Percentiles rank a stretch among this genome's conserved stretches.
These are phyloP conservation scores for Anarrhichthys ocellatus DNA, from an alignment of 2,113 vertebrate genomes.

Conservation along the genomic window DNA sequence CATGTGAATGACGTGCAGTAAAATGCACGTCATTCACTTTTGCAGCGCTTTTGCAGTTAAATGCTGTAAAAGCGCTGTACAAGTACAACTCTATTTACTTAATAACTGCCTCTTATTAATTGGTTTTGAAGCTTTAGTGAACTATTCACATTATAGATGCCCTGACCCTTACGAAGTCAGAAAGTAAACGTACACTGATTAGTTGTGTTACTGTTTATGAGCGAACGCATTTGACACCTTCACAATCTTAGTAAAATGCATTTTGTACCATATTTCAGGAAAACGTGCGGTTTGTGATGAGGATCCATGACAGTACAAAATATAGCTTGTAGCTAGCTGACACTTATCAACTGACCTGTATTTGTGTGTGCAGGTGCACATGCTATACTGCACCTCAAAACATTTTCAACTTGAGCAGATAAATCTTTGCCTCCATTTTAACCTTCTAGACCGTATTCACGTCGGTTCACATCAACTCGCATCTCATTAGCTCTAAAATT, in stretches of 20 bases:
- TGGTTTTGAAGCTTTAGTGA: too few species aligned
- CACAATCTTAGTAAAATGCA: neutral
- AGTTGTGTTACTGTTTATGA: neutral
- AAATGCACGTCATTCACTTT: too few species aligned
- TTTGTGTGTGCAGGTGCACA: neutral
- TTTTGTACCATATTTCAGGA: neutral
- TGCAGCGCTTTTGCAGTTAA: too few species aligned
- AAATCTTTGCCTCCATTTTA: neutral
- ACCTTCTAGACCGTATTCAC: neutral
- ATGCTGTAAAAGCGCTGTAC: too few species aligned
- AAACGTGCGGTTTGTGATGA: neutral
- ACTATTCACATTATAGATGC: too few species aligned
- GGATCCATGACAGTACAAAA: neutral
- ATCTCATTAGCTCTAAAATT: neutral
- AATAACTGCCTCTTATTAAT: too few species aligned
- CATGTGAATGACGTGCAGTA: too few species aligned
- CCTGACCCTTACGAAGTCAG: too few species aligned
- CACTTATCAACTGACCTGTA: neutral
- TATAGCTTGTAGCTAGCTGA: neutral
- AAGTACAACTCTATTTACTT: too few species aligned
- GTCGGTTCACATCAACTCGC: neutral
- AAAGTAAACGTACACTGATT: too few species aligned
- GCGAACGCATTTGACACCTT: neutral
- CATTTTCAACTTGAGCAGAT: constrained; percentile 2
- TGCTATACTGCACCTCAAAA: neutral